Evolutionary conservation across 2,113 vertebrate genomes (phyloP).

Genomic region (Microcebus jonahi): DNA sequence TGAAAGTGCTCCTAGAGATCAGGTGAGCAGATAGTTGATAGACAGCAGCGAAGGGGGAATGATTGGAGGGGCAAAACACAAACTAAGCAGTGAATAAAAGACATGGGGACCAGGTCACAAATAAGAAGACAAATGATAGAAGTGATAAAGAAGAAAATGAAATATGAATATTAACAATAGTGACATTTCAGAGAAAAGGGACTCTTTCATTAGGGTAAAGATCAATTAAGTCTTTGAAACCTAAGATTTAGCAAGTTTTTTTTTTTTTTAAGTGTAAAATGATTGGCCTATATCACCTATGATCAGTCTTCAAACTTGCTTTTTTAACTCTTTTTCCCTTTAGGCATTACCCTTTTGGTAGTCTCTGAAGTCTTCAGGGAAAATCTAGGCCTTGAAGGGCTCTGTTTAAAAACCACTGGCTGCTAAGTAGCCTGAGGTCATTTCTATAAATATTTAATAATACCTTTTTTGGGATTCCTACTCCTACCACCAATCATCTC

Average conservation of each 20-base stretch:
- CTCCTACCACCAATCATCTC: background rate
- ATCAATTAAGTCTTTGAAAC: conserved; percentile 15
- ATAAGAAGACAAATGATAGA: background rate
- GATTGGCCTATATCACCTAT: background rate
- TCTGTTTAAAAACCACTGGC: background rate
- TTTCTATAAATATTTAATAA: background rate
- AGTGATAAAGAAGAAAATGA: background rate
- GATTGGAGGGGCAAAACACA: background rate
- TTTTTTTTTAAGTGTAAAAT: conserved; percentile 14
- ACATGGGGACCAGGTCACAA: background rate
- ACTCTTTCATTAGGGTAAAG: background rate
- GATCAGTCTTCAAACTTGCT: background rate
- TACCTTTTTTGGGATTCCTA: background rate
- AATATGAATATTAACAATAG: background rate
- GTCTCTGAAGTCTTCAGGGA: background rate
- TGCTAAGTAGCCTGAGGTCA: background rate
- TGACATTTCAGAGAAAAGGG: background rate
- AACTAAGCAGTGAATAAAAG: background rate
- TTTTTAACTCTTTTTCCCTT: background rate
- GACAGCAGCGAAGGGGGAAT: background rate
- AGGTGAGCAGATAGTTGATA: background rate
- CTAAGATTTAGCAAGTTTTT: background rate
- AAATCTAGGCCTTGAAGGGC: background rate
- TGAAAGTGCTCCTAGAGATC: background rate
- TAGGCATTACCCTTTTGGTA: background rate